Conservation (phyloP, 1,140 invertebrate genomes). For the Drosophila asahinai region DNA sequence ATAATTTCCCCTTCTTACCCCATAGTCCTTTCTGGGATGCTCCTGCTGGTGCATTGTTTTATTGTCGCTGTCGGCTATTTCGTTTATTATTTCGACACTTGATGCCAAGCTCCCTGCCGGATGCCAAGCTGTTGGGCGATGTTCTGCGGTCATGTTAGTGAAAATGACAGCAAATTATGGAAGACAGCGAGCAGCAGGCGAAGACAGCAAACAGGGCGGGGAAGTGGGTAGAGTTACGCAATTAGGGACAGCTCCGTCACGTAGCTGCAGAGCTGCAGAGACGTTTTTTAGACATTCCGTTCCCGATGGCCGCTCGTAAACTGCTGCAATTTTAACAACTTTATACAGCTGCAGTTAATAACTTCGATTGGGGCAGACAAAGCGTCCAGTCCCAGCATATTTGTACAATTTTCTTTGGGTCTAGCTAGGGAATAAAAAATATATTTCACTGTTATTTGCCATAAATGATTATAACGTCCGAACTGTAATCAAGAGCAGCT, state of each 20-base stretch:
- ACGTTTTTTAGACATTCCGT: conserved; percentile 8
- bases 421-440: conserved; percentile 68
- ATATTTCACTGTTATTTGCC: conserved; percentile 77
- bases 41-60: conserved; percentile 36
- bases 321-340: conserved; percentile 54
- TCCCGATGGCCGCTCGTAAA: conserved; percentile 30
- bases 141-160: conserved; percentile 33
- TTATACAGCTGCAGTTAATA: conserved; percentile 74
- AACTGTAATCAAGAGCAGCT: conserved; percentile 81
- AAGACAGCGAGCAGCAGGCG: neutral
- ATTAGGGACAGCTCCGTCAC: conserved; percentile 28
- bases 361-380: conserved; percentile 60
- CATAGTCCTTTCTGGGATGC: conserved; percentile 17
- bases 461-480: conserved; percentile 81
- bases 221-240: conserved; percentile 45
- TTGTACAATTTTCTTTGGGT: conserved; percentile 49
- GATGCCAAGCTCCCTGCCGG: conserved; percentile 18
- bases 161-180: conserved; percentile 59
- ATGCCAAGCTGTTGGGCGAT: conserved; percentile 21
- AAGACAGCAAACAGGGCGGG: neutral
- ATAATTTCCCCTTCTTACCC: neutral
- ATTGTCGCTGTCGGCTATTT: conserved; percentile 41
- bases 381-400: conserved; percentile 34
- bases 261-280: conserved; percentile 11
- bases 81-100: conserved; percentile 62